phyloP scores from a whole-genome alignment of 2,888 invertebrate genomes.

The Theretra japonica region DNA sequence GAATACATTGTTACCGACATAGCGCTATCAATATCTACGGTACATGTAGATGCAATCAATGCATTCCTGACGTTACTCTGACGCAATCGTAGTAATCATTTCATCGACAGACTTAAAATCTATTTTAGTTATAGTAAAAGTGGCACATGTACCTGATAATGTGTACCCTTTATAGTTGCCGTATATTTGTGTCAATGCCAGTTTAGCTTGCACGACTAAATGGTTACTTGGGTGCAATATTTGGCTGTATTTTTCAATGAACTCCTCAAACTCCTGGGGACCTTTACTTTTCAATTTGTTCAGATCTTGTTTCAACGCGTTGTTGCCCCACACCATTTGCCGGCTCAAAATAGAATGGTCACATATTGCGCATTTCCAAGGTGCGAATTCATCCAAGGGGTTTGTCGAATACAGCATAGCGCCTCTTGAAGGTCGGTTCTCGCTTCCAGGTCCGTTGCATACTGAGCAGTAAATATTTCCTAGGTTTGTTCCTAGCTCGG shows the following conservation, averaged over 20 bases:
- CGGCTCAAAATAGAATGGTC: slow-evolving; percentile 82
- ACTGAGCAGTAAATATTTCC: slow-evolving; percentile 87
- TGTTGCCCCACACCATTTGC: slow-evolving; percentile 86
- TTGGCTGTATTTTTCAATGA: slow-evolving; percentile 86
- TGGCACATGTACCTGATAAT: slow-evolving; percentile 74
- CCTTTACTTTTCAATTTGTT: slow-evolving; percentile 79
- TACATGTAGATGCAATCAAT: not conserved
- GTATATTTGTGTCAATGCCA: slow-evolving; percentile 88
- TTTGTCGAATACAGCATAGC: slow-evolving; percentile 85
- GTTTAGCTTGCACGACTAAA: slow-evolving; percentile 87
- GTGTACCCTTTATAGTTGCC: slow-evolving; percentile 85
- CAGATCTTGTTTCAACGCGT: slow-evolving; percentile 86
- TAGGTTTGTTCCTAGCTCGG: slow-evolving; percentile 87
- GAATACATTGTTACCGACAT: not conserved
- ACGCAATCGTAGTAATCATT: slow-evolving; percentile 28
- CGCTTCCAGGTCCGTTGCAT: slow-evolving; percentile 80
- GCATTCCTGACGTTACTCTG: slow-evolving; percentile 5
- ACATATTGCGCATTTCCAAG: slow-evolving; percentile 88
- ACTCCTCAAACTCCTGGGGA: slow-evolving; percentile 85
- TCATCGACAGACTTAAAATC: not conserved
- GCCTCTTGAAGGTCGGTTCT: slow-evolving; percentile 49
- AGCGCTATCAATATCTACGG: not conserved
- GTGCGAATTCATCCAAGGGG: slow-evolving; percentile 84
- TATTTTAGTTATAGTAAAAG: slow-evolving; percentile 26
- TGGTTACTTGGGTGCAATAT: slow-evolving; percentile 88